Evolutionary conservation across 2,888 invertebrate genomes (phyloP), one percentile per base, ranked within the genome.

Genomic region (Isoperla grammatica): DNA sequence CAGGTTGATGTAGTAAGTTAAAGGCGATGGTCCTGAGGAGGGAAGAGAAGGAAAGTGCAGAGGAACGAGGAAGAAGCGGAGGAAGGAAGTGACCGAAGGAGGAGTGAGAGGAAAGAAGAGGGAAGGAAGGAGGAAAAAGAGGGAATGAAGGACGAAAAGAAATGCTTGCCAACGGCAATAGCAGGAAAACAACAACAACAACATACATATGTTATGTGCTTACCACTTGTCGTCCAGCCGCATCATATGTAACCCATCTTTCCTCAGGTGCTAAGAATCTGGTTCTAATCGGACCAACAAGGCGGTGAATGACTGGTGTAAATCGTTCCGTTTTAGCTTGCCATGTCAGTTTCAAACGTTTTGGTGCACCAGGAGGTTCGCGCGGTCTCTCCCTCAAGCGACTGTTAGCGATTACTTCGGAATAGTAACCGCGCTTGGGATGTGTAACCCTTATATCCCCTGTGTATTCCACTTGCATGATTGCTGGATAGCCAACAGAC

Each of bases 221-320:
- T 70, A 84, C 84, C 67, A 84, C 79, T 23, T 79, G 79, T 67
- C 85, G 19, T 46, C 46, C 46, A 46, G 20, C 84, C 65, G 81
- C 81, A 46, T 78, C 77, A 63, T 81, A 84, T 0, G 79, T 81
- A 58, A 83, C 82, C 85, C 85, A 85, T 63, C 84, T 74, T 46
- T 83, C 82, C 1, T 83, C 83, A 0, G 84, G 82, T 11, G 83
- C 75, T 8, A 85, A 72, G 8, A 78, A 68, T 61, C 77, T 76
- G 1, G 76, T 72, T 61, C 73, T 76, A 42, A 74, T 71, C 0
- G 79, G 78, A 61, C 74, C 75, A 0, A 76, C 76, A 19, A 82
- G 67, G 2, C 78, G 75, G 42, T 73, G 70, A 37, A 83, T 67
- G 57, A 77, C 76, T 0, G 84, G 82, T 1, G 81, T 76, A 59